These are phyloP conservation scores for Hemicrepidius hirtus DNA, from an alignment of 2,888 invertebrate species.

Conservation along the genomic window DNA sequence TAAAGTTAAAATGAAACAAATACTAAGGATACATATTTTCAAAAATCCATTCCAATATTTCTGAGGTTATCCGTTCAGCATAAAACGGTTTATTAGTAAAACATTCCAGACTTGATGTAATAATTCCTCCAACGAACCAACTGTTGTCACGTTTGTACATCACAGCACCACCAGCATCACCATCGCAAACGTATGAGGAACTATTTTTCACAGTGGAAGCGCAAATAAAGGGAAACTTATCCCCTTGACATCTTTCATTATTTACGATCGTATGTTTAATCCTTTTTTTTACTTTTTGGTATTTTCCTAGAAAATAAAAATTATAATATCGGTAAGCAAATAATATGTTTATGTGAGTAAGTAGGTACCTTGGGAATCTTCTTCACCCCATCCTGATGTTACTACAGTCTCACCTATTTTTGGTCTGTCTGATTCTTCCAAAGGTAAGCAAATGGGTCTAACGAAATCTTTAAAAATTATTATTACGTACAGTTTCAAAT, in stretches of 20 bases:
- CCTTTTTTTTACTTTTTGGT: not conserved
- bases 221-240: not conserved
- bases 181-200: not conserved
- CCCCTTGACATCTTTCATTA: not conserved
- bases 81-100: too few relatives aligned
- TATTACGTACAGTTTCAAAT: not conserved
- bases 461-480: conserved; percentile 7
- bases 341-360: not conserved
- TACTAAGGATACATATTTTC: too few relatives aligned
- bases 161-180: conserved; percentile 3
- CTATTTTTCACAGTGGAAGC: not conserved
- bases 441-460: conserved; percentile 12
- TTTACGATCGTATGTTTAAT: not conserved
- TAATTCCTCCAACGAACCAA: not conserved
- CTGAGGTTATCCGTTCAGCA: too few relatives aligned
- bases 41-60: too few relatives aligned
- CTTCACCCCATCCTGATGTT: conserved; percentile 11
- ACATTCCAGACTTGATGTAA: not conserved
- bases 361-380: too few relatives aligned
- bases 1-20: not conserved
- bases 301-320: not conserved
- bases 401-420: not conserved
- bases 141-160: not conserved
- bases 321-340: not conserved
- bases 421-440: not conserved